phyloP scores from a whole-genome alignment of 2,888 invertebrate species.

The Athetis lepigone region DNA sequence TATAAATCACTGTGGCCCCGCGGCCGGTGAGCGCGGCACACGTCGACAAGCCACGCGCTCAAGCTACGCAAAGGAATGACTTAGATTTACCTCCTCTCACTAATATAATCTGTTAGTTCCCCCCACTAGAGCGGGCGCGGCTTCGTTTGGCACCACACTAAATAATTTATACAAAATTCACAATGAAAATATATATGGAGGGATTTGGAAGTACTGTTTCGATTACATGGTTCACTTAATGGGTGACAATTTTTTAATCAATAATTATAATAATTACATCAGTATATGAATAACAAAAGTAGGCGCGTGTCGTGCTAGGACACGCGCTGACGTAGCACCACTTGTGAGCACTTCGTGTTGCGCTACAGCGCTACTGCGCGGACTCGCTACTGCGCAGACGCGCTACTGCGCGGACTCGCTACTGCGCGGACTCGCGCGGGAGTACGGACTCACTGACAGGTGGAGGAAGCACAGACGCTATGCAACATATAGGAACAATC shows the following conservation, averaged over 20 bases:
- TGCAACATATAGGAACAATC: conserved; percentile 79
- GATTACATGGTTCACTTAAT: conserved; percentile 48
- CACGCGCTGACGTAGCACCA: conserved; percentile 74
- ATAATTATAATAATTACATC: conserved; percentile 50
- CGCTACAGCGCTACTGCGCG: conserved; percentile 1
- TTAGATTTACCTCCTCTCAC: conserved; percentile 74
- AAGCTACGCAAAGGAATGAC: conserved; percentile 82
- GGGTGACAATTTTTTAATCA: conserved; percentile 43
- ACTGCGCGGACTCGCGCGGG: too few species aligned
- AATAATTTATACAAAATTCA: conserved; percentile 62
- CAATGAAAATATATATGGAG: conserved; percentile 68
- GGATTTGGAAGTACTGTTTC: conserved; percentile 71
- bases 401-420: too few species aligned
- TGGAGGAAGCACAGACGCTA: conserved; percentile 75
- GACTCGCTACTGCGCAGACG: too few species aligned
- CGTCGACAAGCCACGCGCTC: conserved; percentile 63
- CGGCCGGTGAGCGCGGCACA: conserved; percentile 38
- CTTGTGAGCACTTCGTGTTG: conserved; percentile 71
- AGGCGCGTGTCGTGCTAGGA: conserved; percentile 32
- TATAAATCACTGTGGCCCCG: conserved; percentile 29
- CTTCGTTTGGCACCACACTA: conserved; percentile 61
- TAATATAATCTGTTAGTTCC: conserved; percentile 38
- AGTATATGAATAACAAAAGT: conserved; percentile 44
- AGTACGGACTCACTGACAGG: too few species aligned
- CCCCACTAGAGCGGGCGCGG: conserved; percentile 51